phyloP scores from a whole-genome alignment of 2,113 vertebrate genomes.

The Bambusicola thoracicus region DNA sequence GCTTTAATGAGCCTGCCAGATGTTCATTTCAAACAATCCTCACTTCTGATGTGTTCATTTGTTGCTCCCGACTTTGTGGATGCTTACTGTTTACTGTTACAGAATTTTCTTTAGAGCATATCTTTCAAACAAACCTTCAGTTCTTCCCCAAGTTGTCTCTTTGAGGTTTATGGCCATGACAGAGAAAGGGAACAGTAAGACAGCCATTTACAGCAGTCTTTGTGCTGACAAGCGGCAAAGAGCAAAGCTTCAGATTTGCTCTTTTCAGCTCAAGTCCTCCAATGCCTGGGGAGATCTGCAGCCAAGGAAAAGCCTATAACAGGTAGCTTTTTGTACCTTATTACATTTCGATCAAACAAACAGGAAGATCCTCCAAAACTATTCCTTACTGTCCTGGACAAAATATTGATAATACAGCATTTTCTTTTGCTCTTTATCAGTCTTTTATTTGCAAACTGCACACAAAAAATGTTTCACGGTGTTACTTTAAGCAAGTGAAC shows the following conservation, averaged over 20 bases:
- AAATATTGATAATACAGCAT: neutral
- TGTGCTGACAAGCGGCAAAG: neutral
- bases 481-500: neutral
- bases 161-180: neutral
- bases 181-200: neutral
- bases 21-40: neutral
- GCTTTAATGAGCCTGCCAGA: neutral
- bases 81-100: neutral
- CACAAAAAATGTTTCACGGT: neutral
- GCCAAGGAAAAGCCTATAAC: neutral
- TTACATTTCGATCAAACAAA: neutral
- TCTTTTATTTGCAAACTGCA: neutral
- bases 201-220: neutral
- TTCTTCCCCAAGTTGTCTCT: neutral
- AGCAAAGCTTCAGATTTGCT: neutral
- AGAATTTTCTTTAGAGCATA: neutral
- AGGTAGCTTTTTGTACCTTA: neutral
- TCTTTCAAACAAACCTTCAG: neutral
- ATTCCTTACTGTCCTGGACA: neutral
- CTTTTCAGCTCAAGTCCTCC: neutral
- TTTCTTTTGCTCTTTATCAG: neutral
- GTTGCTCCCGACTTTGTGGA: neutral
- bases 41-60: neutral
- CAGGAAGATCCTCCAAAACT: neutral
- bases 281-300: neutral